Conservation (phyloP, 2,888 invertebrate species). For the Ochropleura leucogaster region DNA sequence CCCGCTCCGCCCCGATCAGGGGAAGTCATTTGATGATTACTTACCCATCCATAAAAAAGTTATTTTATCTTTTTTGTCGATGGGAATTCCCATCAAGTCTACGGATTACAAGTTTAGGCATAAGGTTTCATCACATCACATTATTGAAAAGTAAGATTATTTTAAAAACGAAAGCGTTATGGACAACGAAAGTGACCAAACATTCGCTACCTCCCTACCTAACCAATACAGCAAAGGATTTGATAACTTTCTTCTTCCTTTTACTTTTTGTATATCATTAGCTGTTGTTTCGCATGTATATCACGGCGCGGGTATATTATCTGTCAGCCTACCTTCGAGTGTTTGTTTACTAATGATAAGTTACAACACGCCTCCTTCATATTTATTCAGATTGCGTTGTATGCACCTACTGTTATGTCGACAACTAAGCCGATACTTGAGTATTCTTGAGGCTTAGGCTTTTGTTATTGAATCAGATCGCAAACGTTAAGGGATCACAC, state of each 20-base stretch:
- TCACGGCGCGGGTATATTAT: constrained; percentile 43
- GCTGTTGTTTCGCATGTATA: constrained; percentile 50
- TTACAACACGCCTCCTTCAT: constrained; percentile 61
- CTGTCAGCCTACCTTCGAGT: constrained; percentile 56
- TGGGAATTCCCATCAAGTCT: not conserved
- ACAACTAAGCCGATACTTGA: constrained; percentile 45
- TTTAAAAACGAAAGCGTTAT: constrained; percentile 40
- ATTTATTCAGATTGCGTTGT: constrained; percentile 66
- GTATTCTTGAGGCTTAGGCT: constrained; percentile 19
- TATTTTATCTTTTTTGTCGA: not conserved
- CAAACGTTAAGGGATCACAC: not conserved
- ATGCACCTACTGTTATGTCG: constrained; percentile 46
- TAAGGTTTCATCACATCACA: not conserved
- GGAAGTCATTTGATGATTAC: too few species aligned
- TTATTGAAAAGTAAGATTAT: constrained; percentile 1
- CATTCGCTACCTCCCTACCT: constrained; percentile 10
- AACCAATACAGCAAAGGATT: constrained; percentile 20
- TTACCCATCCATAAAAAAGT: too few species aligned
- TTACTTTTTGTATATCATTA: constrained; percentile 55
- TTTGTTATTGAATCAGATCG: constrained; percentile 16
- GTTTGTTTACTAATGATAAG: constrained; percentile 68
- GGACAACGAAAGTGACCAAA: constrained; percentile 38
- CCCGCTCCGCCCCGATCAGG: too few species aligned
- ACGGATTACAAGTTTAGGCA: not conserved
- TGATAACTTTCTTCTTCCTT: constrained; percentile 59